A percentile compares a stretch with the other conserved stretches of the same genome.
Evolutionary conservation across 2,888 invertebrate genomes (phyloP).

Genomic region (Lordiphosa andalusiaca): DNA sequence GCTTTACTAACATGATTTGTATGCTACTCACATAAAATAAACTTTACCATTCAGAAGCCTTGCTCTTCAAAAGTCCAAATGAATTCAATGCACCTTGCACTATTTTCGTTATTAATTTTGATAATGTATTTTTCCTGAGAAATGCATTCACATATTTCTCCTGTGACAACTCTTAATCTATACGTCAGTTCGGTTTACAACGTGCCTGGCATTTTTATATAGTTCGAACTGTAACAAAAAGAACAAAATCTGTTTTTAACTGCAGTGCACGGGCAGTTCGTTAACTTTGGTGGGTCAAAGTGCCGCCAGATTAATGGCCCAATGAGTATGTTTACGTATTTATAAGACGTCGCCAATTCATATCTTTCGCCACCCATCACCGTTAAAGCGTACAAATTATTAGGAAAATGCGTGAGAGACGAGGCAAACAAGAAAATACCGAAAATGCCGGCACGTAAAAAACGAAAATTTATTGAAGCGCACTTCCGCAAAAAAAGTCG

Average conservation of each 20-base stretch:
- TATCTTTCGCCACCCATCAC: conserved; percentile 36
- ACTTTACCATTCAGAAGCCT: background rate
- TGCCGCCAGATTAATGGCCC: conserved; percentile 36
- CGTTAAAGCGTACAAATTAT: conserved; percentile 49
- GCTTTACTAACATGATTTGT: too few relatives aligned
- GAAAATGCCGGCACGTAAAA: conserved; percentile 50
- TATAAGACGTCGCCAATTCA: conserved; percentile 2
- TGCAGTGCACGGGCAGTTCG: conserved; percentile 19
- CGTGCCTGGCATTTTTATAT: conserved; percentile 39
- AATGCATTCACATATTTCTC: background rate
- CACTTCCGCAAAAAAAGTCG: conserved; percentile 55
- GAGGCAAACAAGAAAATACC: conserved; percentile 15
- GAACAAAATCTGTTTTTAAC: background rate
- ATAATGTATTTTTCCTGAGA: too few relatives aligned
- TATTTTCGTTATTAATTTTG: too few relatives aligned
- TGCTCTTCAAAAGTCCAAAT: background rate
- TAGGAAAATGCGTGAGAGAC: conserved; percentile 43
- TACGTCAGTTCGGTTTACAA: conserved; percentile 13
- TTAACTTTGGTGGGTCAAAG: conserved; percentile 23
- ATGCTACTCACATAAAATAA: background rate
- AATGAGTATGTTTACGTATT: conserved; percentile 18
- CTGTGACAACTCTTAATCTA: background rate
- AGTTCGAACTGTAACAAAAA: background rate
- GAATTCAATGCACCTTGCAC: conserved; percentile 31
- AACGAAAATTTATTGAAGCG: conserved; percentile 67